These are phyloP conservation scores for Perognathus longimembris DNA, from an alignment of 2,113 vertebrate genomes.

Conservation along the genomic window DNA sequence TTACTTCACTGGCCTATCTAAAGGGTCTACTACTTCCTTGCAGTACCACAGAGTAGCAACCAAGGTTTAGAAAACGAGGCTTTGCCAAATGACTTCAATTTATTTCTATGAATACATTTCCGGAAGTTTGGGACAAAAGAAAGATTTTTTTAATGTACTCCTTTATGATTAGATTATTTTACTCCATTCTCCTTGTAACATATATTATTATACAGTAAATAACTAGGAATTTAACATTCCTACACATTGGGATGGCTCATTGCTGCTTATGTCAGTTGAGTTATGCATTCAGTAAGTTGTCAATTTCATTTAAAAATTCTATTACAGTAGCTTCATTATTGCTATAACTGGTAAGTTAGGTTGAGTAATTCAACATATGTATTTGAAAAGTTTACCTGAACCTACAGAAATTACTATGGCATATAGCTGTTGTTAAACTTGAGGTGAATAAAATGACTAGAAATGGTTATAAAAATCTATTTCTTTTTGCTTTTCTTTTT, in stretches of 20 bases:
- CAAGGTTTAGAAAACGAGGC: neutral
- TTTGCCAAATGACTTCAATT: neutral
- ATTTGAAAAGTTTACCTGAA: neutral
- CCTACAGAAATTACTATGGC: neutral
- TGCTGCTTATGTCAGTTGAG: neutral
- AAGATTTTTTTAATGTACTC: neutral
- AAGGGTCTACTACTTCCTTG: neutral
- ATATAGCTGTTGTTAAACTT: neutral
- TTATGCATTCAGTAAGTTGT: neutral
- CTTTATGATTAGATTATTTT: neutral
- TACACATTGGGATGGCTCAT: neutral
- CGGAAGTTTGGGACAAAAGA: neutral
- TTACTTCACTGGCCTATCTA: too few species aligned
- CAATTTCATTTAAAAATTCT: neutral
- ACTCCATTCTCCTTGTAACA: neutral
- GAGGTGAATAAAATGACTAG: neutral
- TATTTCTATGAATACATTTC: neutral
- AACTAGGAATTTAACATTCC: neutral
- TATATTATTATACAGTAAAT: neutral
- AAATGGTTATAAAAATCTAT: too few species aligned
- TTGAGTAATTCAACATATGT: neutral
- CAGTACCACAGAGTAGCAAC: neutral
- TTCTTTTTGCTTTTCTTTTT: too few species aligned
- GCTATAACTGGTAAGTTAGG: neutral
- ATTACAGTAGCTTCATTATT: neutral